Conservation (phyloP, 2,113 vertebrate species). For the Erythrocebus patas region DNA sequence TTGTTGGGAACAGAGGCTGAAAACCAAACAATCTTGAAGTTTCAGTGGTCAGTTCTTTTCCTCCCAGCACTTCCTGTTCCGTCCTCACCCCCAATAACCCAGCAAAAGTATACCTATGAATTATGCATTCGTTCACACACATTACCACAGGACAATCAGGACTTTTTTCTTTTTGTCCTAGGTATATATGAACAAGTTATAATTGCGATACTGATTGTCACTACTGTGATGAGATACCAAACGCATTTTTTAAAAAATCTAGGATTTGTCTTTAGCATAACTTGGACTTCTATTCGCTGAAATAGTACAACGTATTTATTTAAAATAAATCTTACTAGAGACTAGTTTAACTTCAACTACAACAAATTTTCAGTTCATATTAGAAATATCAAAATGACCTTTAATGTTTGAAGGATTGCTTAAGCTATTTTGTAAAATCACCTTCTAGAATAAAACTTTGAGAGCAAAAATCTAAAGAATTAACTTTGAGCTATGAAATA, state of each 20-base stretch:
- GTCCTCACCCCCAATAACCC: neutral
- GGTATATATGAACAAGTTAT: neutral
- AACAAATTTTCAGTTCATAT: neutral
- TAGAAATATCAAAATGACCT: constrained; percentile 19
- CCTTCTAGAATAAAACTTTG: constrained; percentile 30
- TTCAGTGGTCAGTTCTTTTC: constrained; percentile 13
- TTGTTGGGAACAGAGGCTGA: neutral
- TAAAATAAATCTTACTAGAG: constrained; percentile 22
- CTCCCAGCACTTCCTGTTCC: constrained; percentile 38
- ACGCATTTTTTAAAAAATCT: constrained; percentile 21
- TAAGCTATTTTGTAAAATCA: constrained; percentile 48
- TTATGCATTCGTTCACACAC: neutral
- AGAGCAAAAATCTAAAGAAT: constrained; percentile 12
- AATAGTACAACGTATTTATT: neutral
- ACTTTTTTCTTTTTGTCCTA: neutral
- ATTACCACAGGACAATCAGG: neutral
- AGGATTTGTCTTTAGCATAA: neutral
- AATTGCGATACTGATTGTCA: neutral
- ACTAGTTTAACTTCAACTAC: constrained; percentile 23
- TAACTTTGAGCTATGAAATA: neutral
- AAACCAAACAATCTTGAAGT: constrained; percentile 46
- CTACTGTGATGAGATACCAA: neutral
- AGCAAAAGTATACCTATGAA: neutral
- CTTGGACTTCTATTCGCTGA: neutral
- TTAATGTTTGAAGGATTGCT: constrained; percentile 1